phyloP scores from a whole-genome alignment of 2,113 vertebrate species.

The Chelonoidis abingdonii region DNA sequence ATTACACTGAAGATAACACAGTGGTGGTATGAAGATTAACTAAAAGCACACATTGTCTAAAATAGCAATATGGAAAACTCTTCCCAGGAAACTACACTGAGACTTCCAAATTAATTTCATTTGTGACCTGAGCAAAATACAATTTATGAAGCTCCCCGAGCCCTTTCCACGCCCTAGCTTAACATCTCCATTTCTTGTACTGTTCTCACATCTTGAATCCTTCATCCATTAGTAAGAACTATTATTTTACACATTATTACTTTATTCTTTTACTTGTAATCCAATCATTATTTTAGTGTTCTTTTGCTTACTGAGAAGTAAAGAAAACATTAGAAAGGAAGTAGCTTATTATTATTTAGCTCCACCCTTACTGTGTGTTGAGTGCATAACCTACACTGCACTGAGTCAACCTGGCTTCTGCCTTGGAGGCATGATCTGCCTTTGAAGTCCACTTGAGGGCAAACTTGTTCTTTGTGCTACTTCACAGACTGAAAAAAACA shows the following conservation, averaged over 20 bases:
- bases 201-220: neutral
- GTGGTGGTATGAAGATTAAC: neutral
- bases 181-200: neutral
- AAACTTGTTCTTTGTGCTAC: constrained; percentile 78
- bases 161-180: neutral
- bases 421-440: constrained; percentile 61
- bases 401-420: neutral
- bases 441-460: constrained; percentile 82
- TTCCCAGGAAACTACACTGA: neutral
- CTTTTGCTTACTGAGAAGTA: neutral
- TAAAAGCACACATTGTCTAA: neutral
- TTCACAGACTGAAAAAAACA: neutral
- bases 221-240: neutral
- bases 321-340: neutral
- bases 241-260: neutral
- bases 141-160: neutral
- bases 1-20: neutral
- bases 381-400: neutral
- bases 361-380: neutral
- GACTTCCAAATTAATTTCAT: neutral
- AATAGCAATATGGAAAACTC: neutral
- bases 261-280: neutral
- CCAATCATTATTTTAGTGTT: neutral
- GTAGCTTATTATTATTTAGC: neutral
- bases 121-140: neutral